These are phyloP conservation scores for Tinea semifulvella DNA, from an alignment of 2,888 invertebrate genomes.

Conservation along the genomic window DNA sequence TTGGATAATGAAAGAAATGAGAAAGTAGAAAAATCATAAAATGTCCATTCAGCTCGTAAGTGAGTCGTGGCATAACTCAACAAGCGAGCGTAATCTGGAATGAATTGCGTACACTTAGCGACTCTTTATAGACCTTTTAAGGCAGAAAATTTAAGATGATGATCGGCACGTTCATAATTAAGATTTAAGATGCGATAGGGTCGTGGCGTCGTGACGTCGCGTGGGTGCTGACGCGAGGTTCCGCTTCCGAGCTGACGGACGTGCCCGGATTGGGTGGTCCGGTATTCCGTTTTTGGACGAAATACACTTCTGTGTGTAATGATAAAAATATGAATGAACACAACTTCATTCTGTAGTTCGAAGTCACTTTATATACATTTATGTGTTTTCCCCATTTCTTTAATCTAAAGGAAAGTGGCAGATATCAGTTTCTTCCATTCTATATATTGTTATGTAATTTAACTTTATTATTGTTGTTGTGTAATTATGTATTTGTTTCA, in stretches of 20 bases:
- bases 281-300: slow-evolving; percentile 26
- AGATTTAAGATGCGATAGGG: slow-evolving; percentile 48
- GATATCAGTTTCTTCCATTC: too few relatives aligned
- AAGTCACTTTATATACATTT: too few relatives aligned
- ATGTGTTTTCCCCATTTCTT: too few relatives aligned
- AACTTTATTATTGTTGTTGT: too few relatives aligned
- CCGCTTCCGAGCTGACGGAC: slow-evolving; percentile 52
- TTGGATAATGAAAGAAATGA: slow-evolving; percentile 1
- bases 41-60: slow-evolving; percentile 33
- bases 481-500: too few relatives aligned
- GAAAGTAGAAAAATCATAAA: slow-evolving; percentile 10
- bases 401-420: too few relatives aligned
- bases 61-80: slow-evolving; percentile 55
- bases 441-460: too few relatives aligned
- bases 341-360: too few relatives aligned
- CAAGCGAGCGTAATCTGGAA: slow-evolving; percentile 51
- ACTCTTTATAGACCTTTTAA: slow-evolving; percentile 65
- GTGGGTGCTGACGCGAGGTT: slow-evolving; percentile 43
- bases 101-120: slow-evolving; percentile 61
- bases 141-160: slow-evolving; percentile 64
- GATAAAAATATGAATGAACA: too few relatives aligned
- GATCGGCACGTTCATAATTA: slow-evolving; percentile 65
- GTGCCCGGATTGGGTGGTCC: slow-evolving; percentile 33
- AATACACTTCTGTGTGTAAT: neutral
- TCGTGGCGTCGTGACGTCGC: slow-evolving; percentile 60